Percentiles rank a stretch among this genome's conserved stretches.
These are phyloP conservation scores for Azorinus chamasolen DNA, from an alignment of 2,888 invertebrate species.

Conservation along the genomic window DNA sequence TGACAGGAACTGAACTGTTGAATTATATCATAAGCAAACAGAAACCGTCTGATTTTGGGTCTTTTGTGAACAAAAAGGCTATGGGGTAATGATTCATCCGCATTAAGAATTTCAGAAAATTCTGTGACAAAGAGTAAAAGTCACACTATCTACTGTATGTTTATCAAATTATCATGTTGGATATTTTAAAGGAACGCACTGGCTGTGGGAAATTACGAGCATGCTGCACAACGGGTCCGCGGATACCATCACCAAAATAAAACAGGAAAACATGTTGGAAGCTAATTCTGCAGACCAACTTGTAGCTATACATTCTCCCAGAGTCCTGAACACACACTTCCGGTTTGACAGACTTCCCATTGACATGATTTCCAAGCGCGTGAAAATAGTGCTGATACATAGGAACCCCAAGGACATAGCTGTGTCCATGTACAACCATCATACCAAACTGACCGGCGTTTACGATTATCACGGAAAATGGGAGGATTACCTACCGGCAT, in stretches of 20 bases:
- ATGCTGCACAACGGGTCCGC: constrained; percentile 40
- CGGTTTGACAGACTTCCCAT: constrained; percentile 27
- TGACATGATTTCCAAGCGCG: constrained; percentile 24
- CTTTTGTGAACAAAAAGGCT: too few species aligned
- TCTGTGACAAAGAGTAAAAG: too few species aligned
- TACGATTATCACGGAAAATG: constrained; percentile 42
- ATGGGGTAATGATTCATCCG: too few species aligned
- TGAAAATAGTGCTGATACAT: constrained; percentile 37
- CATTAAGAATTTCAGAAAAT: too few species aligned
- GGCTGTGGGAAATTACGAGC: constrained; percentile 44
- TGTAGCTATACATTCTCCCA: constrained; percentile 29
- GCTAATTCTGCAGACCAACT: constrained; percentile 18
- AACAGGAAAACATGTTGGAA: constrained; percentile 33
- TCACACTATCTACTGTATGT: too few species aligned
- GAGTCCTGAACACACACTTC: constrained; percentile 47
- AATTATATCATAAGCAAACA: too few species aligned
- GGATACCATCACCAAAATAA: constrained; percentile 33
- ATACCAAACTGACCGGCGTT: constrained; percentile 1
- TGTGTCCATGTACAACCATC: constrained; percentile 44
- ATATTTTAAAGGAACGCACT: constrained; percentile 43
- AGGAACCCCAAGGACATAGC: constrained; percentile 53
- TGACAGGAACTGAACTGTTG: too few species aligned
- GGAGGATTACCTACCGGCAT: constrained; percentile 29
- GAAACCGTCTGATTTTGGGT: too few species aligned
- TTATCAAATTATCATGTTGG: too few species aligned